These are phyloP conservation scores for Epistrophella euchroma DNA, from an alignment of 2,888 invertebrate species.

Conservation along the genomic window DNA sequence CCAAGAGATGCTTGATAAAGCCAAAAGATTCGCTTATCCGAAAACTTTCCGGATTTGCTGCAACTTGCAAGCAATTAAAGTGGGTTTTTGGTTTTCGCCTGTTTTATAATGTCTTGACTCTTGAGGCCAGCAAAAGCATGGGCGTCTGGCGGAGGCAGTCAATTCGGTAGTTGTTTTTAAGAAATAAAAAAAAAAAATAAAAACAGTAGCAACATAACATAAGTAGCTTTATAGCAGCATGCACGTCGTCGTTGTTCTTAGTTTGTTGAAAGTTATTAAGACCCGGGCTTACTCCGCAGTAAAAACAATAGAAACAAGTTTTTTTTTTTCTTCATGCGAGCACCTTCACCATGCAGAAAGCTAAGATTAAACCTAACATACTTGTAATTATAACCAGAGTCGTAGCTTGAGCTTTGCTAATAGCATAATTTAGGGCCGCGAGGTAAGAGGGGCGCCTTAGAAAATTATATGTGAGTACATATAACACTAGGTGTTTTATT, in stretches of 20 bases:
- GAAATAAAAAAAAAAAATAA: background rate
- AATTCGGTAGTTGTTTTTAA: slow-evolving; percentile 11
- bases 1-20: slow-evolving; percentile 56
- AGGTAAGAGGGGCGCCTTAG: background rate
- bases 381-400: background rate
- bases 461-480: too few relatives aligned
- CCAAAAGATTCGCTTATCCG: slow-evolving; percentile 61
- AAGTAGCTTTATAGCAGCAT: background rate
- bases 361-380: slow-evolving; percentile 3
- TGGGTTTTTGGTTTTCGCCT: slow-evolving; percentile 42
- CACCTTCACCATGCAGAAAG: slow-evolving; percentile 2
- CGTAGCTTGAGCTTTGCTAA: background rate
- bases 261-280: slow-evolving; percentile 9
- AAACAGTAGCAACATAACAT: background rate
- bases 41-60: slow-evolving; percentile 59
- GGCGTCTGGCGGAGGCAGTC: slow-evolving; percentile 34
- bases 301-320: background rate
- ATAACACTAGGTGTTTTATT: too few relatives aligned
- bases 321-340: slow-evolving; percentile 19
- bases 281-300: slow-evolving; percentile 3
- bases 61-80: slow-evolving; percentile 53
- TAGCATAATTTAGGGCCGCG: background rate
- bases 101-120: slow-evolving; percentile 19
- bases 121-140: slow-evolving; percentile 14
- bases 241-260: background rate